Conservation (phyloP, 1,140 invertebrate species). For the Drosophila hydei region DNA sequence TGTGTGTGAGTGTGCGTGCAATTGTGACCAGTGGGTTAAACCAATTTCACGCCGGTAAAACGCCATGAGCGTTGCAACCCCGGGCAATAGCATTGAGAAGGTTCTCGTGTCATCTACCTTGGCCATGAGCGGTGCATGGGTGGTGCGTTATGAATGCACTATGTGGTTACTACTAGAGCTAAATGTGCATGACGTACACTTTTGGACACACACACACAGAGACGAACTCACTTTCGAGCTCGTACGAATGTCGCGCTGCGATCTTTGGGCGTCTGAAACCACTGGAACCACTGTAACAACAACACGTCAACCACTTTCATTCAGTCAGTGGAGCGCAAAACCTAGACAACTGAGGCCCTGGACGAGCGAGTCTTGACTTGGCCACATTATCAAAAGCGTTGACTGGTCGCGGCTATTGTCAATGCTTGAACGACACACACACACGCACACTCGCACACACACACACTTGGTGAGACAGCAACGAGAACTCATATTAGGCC, state of each 20-base stretch:
- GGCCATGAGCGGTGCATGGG: constrained; percentile 16
- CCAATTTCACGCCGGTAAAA: constrained; percentile 83
- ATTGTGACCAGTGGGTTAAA: constrained; percentile 83
- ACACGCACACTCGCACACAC: constrained; percentile 26
- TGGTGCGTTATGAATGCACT: not conserved
- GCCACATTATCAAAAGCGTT: constrained; percentile 61
- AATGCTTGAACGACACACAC: constrained; percentile 39
- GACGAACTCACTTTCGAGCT: not conserved
- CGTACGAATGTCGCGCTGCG: constrained; percentile 30
- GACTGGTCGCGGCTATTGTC: constrained; percentile 60
- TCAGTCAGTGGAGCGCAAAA: constrained; percentile 77
- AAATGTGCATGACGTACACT: constrained; percentile 79
- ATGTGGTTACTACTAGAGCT: constrained; percentile 35
- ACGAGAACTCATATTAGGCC: constrained; percentile 72
- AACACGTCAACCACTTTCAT: constrained; percentile 43
- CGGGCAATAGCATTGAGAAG: constrained; percentile 52
- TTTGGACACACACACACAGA: constrained; percentile 59
- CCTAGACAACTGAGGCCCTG: constrained; percentile 29
- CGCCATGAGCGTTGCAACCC: constrained; percentile 76
- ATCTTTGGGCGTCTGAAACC: constrained; percentile 64
- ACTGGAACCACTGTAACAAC: constrained; percentile 47
- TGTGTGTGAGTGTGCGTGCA: constrained; percentile 59
- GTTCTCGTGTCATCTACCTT: constrained; percentile 68
- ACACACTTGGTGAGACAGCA: constrained; percentile 15
- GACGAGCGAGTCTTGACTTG: constrained; percentile 36